Evolutionary conservation across 2,888 invertebrate genomes (phyloP).

Genomic region (Eilema sororculum): DNA sequence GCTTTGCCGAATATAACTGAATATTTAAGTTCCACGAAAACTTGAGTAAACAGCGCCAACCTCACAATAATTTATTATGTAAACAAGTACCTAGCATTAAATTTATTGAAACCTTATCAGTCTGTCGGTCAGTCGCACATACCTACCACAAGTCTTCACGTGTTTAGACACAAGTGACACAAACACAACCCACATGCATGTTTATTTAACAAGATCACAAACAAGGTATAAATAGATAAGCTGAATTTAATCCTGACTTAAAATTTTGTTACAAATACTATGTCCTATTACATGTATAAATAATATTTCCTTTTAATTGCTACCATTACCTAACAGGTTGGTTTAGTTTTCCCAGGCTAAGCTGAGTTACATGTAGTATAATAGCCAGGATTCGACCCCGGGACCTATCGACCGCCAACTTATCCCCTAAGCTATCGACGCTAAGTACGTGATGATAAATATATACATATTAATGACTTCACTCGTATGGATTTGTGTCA

Average conservation of each 20-base stretch:
- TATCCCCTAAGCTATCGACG: background rate
- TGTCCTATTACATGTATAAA: too few species aligned
- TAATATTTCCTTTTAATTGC: too few species aligned
- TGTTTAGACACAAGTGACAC: constrained; percentile 54
- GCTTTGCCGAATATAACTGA: background rate
- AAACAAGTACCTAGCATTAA: constrained; percentile 44
- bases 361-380: too few species aligned
- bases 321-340: too few species aligned
- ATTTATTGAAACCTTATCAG: constrained; percentile 59
- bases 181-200: constrained; percentile 39
- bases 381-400: too few species aligned
- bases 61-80: constrained; percentile 27
- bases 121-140: constrained; percentile 45
- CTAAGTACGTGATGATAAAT: constrained; percentile 20
- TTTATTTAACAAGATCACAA: constrained; percentile 37
- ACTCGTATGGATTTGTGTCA: background rate
- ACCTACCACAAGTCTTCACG: constrained; percentile 59
- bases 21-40: constrained; percentile 22
- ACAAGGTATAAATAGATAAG: background rate
- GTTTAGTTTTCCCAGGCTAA: too few species aligned
- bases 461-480: background rate
- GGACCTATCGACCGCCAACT: too few species aligned
- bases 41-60: constrained; percentile 25
- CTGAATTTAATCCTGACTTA: background rate
- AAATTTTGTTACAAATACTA: background rate